These are phyloP conservation scores for Eupithecia vulgata DNA, from an alignment of 2,888 invertebrate species.

Conservation along the genomic window DNA sequence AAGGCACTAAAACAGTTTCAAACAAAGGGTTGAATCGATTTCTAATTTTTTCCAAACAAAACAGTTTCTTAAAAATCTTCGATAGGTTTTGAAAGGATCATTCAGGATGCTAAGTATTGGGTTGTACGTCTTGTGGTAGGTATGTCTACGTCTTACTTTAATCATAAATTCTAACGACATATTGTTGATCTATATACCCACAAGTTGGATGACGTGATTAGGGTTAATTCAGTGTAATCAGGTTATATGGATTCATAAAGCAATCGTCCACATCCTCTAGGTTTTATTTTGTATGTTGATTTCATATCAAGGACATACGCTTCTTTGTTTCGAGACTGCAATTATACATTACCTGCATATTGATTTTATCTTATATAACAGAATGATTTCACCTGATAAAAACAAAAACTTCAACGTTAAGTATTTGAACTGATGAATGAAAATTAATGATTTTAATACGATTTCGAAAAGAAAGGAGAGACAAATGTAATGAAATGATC, in stretches of 20 bases:
- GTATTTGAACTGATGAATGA: too few species aligned
- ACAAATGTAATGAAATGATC: too few species aligned
- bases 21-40: too few species aligned
- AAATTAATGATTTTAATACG: too few species aligned
- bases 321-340: conserved; percentile 14
- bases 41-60: too few species aligned
- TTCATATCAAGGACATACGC: conserved; percentile 17
- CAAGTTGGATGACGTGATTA: conserved; percentile 15
- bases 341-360: background rate
- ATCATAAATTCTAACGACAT: conserved; percentile 27
- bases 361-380: background rate
- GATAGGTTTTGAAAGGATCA: too few species aligned
- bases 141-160: background rate
- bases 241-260: conserved; percentile 30
- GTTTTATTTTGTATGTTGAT: conserved; percentile 12
- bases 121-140: background rate
- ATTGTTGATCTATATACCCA: conserved; percentile 13
- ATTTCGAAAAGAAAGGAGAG: too few species aligned
- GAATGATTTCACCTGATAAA: background rate
- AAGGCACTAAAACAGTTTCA: too few species aligned
- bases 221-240: conserved; percentile 23
- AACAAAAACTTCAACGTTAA: too few species aligned
- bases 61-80: too few species aligned
- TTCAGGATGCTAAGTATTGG: background rate
- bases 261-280: conserved; percentile 19